Percentiles rank a stretch among this genome's conserved stretches.
phyloP scores from a whole-genome alignment of 2,113 vertebrate genomes.

The Glaucidium brasilianum region DNA sequence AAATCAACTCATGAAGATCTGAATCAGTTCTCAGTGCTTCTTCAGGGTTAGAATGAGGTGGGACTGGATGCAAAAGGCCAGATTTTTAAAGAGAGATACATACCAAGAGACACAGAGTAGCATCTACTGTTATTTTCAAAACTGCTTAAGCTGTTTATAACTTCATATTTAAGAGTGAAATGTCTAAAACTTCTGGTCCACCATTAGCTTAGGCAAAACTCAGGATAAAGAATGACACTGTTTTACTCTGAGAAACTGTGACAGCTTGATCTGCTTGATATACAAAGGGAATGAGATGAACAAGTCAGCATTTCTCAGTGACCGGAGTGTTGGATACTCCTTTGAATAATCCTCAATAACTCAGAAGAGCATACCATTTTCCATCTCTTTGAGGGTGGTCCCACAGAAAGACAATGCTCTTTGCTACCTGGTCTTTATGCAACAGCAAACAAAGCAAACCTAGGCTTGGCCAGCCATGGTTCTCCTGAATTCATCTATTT shows the following conservation, averaged over 20 bases:
- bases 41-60: background rate
- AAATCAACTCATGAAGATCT: background rate
- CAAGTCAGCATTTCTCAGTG: background rate
- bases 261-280: background rate
- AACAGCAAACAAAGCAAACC: background rate
- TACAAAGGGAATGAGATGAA: background rate
- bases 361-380: background rate
- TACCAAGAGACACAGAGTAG: background rate
- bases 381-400: background rate
- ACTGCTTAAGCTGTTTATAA: background rate
- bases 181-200: background rate
- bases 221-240: background rate
- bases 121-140: background rate
- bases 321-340: background rate
- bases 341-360: background rate
- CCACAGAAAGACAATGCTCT: background rate
- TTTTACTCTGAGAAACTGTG: background rate
- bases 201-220: background rate
- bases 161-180: background rate
- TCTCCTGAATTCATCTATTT: slow-evolving; percentile 26
- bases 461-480: background rate
- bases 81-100: background rate
- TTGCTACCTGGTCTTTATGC: background rate
- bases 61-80: background rate
- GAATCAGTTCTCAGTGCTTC: background rate